phyloP scores from a whole-genome alignment of 2,797 vertebrate species.

The Hybognathus amarus region DNA sequence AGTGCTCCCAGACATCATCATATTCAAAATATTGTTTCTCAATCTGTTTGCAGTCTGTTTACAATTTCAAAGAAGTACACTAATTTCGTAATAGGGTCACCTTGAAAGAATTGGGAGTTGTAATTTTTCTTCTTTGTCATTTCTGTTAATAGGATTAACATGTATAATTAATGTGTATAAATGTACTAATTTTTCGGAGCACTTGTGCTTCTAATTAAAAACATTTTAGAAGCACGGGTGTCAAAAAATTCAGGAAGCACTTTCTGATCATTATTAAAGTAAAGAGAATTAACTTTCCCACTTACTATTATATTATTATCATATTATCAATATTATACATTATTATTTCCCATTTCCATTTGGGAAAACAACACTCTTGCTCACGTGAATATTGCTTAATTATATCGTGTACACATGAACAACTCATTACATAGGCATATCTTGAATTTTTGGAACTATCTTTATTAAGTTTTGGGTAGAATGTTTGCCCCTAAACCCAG shows the following conservation, averaged over 20 bases:
- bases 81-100: background rate
- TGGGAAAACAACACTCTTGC: background rate
- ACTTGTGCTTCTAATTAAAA: background rate
- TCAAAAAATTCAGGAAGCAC: background rate
- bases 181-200: background rate
- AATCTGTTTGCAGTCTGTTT: background rate
- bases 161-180: constrained; percentile 2
- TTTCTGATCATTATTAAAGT: no score
- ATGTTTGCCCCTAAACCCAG: no score
- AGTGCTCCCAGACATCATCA: background rate
- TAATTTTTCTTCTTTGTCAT: background rate
- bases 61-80: background rate
- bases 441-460: background rate
- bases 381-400: background rate
- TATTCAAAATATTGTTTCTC: background rate
- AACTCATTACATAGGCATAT: background rate
- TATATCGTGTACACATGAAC: background rate
- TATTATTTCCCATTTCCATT: no score
- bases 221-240: background rate
- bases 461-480: background rate
- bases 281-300: no score
- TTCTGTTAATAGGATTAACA: background rate
- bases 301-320: no score
- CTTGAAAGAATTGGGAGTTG: no score
- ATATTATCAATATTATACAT: no score